Evolutionary conservation across 2,797 vertebrate genomes (phyloP), one percentile per base, ranked within the genome.

Genomic region (Urophycis tenuis): DNA sequence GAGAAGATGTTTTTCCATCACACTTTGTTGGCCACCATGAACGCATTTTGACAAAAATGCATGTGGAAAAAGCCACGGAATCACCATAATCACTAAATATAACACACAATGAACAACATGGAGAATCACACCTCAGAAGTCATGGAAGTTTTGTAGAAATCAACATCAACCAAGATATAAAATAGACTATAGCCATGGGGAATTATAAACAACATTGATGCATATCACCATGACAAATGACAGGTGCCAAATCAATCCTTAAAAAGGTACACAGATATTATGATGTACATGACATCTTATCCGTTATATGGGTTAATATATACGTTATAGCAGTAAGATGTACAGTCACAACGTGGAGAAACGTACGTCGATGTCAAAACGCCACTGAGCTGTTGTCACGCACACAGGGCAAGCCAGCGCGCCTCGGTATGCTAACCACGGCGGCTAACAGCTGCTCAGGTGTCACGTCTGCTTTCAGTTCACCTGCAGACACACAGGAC

Each of bases 361-460:
- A 67, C 60, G 11, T 67, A 67, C 10, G 60, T 67, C 60, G 1
- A 60, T 60, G 53, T 49, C 25, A 60, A 25, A 60, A 22, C n/a
- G n/a, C n/a, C n/a, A n/a, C 10, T 9, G 22, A n/a, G 25, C 53
- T 67, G 11, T 64, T 15, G 29, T 1, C n/a, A 64, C 10, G 53
- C 74, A 80, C 30, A 67, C 45, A 77, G 32, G 60, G 5, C 35
- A 29, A 25, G 49, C 36, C 14, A n/a, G 22, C 22, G 2, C n/a
- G n/a, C 53, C n/a, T 10, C 19, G 86, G 82, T 84, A 85, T 85
- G 86, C 31, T 60, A 74, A 83, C 45, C 77, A 82, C 32, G 75
- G 32, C 69, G 39, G 76, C 79, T 79, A 85, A 86, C 81, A 85
- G 53, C 86, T 88, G 84, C 25, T 32, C 15, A 71, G 8, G 79